Evolutionary conservation across 1,140 invertebrate species (phyloP), one percentile per base, ranked within the genome.

Genomic region (Globodera ellingtonae): DNA sequence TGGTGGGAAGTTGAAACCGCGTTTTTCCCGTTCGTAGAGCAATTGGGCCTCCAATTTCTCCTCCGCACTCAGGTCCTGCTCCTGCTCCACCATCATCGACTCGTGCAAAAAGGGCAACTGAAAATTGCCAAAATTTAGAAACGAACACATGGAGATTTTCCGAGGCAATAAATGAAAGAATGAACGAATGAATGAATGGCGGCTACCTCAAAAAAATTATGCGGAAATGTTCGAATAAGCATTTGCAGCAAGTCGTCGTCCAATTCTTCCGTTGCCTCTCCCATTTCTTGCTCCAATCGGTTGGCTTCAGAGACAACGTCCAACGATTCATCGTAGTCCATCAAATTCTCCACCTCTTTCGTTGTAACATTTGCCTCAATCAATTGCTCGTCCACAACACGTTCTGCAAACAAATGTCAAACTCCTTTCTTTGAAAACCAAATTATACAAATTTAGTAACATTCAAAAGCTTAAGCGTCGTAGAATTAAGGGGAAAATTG

Each of bases 361-460:
- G 94, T 93, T 0, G 94, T 95, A 6, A 98, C 92, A 89, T 97
- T 95, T 15, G 95, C 95, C 87, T 98, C 95, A 0, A 97, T 95
- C 90, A 98, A 97, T 84, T 96, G 94, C 89, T 99, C 96, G 91
- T 99, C 97, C 0, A 99, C 95, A 4, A 99, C 95, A 44, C 97
- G 92, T 90, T 98, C 95, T 89, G 86, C 62, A 86, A 76, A 48
- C 81, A 18, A 84, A 81, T 18, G 15, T 65, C 7, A 73, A 48
- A 78, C 15, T 21, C 76, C 75, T 18, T 80, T 85, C 75, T n/a
- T 46, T 82, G 62, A 35, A 9, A 46, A 73, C 82, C 35, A 35
- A 35, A 35, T 35, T 35, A 3, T 35, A 35, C 35, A 35, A 35
- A 35, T 35, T 35, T 35, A 79, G 82, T 66, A 83, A 66, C 35